Base-by-base conservation (phyloP, 2,113 vertebrate species). In the Gnathonemus longibarbis region DNA sequence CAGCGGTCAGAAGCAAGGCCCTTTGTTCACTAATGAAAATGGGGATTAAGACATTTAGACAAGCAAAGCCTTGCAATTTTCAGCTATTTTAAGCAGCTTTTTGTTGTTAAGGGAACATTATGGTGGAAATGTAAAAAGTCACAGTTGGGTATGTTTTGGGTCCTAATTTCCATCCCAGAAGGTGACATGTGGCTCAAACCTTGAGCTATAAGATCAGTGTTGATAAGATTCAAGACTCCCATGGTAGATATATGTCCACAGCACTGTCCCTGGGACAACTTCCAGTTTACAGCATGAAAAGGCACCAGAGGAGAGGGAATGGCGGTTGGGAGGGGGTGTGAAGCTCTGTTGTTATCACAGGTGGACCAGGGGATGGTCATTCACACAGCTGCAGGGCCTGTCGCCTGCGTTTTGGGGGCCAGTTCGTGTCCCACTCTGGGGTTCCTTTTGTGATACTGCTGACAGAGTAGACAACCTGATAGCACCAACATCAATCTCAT, bases 331-430 rank as follows among this genome's bases (percentile, higher is more conserved):
- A 91, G 93, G 92, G 21, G 91, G 11, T 19, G 19, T 88, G 50
- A 58, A 24, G 21, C 92, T 91, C 91, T 94, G 94, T 95, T 95
- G 89, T 95, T 95, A 92, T 95, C 93, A 90, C 94, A 95, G 95
- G 93, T 94, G 94, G 93, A 92, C 91, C 90, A 90, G 89, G 92
- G 91, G 88, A 92, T 90, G 92, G 85, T 53, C 27, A 6, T 27
- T 53, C 48, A 48, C 31, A 89, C 48, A 80, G 88, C 42, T 42
- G 85, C 35, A 58, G 58, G n/a, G n/a, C 53, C 87, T 1, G 35
- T 88, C 52, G 42, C 19, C 53, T 53, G 15, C 21, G 3, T 24
- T 21, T 15, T 19, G 31, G 35, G 86, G 87, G 87, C 35, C 56
- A 48, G 58, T 15, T 27, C 8, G 7, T 13, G 27, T 87, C 27